Percentiles rank a stretch among this genome's conserved stretches.
phyloP scores from a whole-genome alignment of 1,140 invertebrate species.

The Pygmarrhopalites habei region DNA sequence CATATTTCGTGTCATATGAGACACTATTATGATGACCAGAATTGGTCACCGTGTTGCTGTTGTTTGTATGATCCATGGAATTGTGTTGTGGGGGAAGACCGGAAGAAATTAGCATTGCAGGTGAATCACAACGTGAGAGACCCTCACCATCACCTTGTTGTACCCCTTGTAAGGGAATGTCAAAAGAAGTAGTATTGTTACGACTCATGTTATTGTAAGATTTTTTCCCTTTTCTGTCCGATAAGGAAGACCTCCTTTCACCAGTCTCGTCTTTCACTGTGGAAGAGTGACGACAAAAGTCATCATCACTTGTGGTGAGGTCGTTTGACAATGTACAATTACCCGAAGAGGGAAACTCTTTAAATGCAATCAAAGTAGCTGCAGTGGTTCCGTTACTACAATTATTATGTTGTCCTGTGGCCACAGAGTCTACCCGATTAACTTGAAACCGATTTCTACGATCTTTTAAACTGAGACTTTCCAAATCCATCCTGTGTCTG shows the following conservation, averaged over 20 bases:
- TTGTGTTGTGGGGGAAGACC: slow-evolving; percentile 5
- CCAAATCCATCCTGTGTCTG: slow-evolving; percentile 32
- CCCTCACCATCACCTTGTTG: slow-evolving; percentile 7
- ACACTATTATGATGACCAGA: slow-evolving; percentile 27
- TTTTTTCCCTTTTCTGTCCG: not conserved
- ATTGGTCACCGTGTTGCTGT: not conserved
- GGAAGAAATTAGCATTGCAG: slow-evolving; percentile 24
- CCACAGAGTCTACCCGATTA: slow-evolving; percentile 50
- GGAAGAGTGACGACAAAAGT: not conserved
- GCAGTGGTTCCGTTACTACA: not conserved
- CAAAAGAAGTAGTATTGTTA: slow-evolving; percentile 9
- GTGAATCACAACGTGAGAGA: slow-evolving; percentile 8
- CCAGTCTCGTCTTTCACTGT: not conserved
- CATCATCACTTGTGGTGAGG: too few species aligned
- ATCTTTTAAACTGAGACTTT: slow-evolving; percentile 37
- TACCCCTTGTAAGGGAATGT: too few species aligned
- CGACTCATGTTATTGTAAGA: not conserved
- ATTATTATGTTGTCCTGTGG: slow-evolving; percentile 35
- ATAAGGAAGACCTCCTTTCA: slow-evolving; percentile 2
- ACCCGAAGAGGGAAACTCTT: slow-evolving; percentile 14
- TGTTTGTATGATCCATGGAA: slow-evolving; percentile 14
- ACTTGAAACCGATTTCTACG: slow-evolving; percentile 52
- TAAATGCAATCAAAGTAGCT: slow-evolving; percentile 19
- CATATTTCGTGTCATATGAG: slow-evolving; percentile 63
- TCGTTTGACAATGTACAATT: too few species aligned